These are phyloP conservation scores for Myzus persicae DNA, from an alignment of 1,140 invertebrate genomes.

Conservation along the genomic window DNA sequence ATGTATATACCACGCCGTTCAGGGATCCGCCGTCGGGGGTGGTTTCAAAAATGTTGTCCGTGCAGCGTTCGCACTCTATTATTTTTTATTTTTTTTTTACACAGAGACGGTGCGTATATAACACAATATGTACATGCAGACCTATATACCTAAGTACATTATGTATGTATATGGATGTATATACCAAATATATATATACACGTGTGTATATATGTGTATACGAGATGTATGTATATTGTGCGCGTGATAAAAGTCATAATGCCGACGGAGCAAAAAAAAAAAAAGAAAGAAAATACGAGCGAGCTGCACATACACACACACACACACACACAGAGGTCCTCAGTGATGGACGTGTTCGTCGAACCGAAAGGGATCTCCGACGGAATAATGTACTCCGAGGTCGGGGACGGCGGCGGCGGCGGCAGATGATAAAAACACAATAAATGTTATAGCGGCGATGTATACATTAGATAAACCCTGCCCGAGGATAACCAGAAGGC, in stretches of 20 bases:
- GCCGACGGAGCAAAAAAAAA: constrained; percentile 24
- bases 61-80: background rate
- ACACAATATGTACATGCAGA: background rate
- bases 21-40: constrained; percentile 8
- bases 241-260: constrained; percentile 50
- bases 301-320: background rate
- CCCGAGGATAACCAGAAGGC: constrained; percentile 58
- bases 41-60: constrained; percentile 15
- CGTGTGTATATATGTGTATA: background rate
- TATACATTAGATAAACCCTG: constrained; percentile 45
- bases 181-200: background rate
- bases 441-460: constrained; percentile 44
- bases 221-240: background rate
- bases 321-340: background rate
- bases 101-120: background rate
- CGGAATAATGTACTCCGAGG: constrained; percentile 12
- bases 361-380: constrained; percentile 54
- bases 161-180: background rate
- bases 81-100: background rate
- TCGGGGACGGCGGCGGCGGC: background rate
- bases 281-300: constrained; percentile 8
- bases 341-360: constrained; percentile 55
- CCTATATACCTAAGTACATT: no score
- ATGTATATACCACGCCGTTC: background rate
- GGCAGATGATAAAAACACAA: constrained; percentile 57